Conservation (phyloP, 2,888 invertebrate genomes). For the Pardosa pseudoannulata region DNA sequence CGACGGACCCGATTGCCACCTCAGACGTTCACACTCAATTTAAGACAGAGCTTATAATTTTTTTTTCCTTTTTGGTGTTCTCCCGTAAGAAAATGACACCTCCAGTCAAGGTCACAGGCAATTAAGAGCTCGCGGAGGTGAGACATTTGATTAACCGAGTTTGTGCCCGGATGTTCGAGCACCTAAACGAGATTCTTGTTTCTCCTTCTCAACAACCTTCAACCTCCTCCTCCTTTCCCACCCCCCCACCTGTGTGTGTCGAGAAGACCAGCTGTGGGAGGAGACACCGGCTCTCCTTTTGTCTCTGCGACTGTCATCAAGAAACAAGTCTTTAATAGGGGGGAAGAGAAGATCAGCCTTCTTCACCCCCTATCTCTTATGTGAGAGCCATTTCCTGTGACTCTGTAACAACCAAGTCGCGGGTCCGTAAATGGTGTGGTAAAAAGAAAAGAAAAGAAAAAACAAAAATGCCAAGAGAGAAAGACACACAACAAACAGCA, state of each 20-base stretch:
- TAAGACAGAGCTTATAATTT: neutral
- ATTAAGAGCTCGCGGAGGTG: constrained; percentile 61
- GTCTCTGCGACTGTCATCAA: constrained; percentile 60
- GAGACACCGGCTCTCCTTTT: constrained; percentile 10
- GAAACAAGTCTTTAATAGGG: constrained; percentile 43
- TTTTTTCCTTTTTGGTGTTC: neutral
- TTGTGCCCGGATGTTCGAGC: constrained; percentile 47
- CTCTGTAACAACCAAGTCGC: constrained; percentile 23
- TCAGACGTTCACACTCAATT: constrained; percentile 3
- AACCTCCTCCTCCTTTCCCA: too few species aligned
- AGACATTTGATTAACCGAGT: constrained; percentile 53
- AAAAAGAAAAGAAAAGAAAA: too few species aligned
- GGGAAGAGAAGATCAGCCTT: neutral
- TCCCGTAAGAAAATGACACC: constrained; percentile 49
- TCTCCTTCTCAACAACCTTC: too few species aligned
- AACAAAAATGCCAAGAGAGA: too few species aligned
- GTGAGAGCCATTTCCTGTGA: constrained; percentile 64
- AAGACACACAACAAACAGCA: too few species aligned
- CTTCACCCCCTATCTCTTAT: constrained; percentile 23
- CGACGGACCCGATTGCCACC: neutral
- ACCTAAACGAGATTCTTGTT: constrained; percentile 26
- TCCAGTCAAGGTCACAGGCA: constrained; percentile 45
- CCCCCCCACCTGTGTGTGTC: too few species aligned
- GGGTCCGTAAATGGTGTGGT: constrained; percentile 33
- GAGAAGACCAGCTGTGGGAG: neutral